Evolutionary conservation across 2,888 invertebrate genomes (phyloP).

Genomic region (Sinotaia quadrata): DNA sequence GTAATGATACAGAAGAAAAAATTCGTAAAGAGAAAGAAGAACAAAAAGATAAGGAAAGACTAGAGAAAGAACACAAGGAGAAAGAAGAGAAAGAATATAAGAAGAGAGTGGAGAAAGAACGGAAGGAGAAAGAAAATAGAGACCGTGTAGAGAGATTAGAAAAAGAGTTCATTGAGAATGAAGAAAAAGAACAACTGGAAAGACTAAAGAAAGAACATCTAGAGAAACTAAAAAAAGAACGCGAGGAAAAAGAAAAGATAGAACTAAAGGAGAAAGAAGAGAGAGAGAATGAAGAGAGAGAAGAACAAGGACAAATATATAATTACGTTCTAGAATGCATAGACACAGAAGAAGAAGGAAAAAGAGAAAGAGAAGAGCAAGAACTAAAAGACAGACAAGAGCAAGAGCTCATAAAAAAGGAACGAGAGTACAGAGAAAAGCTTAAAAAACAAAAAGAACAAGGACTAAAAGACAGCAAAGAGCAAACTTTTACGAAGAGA

Average conservation of each 20-base stretch:
- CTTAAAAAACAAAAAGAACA: background rate
- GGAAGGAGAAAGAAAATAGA: background rate
- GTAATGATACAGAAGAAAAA: background rate
- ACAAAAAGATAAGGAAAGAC: background rate
- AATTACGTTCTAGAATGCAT: background rate
- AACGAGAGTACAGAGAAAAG: background rate
- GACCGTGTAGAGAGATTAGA: background rate
- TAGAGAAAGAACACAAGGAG: background rate
- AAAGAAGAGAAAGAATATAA: background rate
- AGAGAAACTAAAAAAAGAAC: background rate
- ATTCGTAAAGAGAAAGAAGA: background rate
- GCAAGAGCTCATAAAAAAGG: background rate
- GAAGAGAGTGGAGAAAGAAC: background rate
- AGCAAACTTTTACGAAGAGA: too few relatives aligned
- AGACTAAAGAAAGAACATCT: background rate
- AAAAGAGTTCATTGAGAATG: background rate
- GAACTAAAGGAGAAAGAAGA: background rate
- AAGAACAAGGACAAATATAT: background rate
- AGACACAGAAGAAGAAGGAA: background rate
- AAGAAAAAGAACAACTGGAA: background rate
- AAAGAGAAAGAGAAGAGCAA: background rate
- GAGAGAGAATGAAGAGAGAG: background rate
- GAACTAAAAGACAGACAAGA: background rate
- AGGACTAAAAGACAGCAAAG: background rate
- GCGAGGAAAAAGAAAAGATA: background rate